A percentile compares a stretch with the other conserved stretches of the same genome.
Conservation (phyloP, 2,113 vertebrate genomes). For the Ovis canadensis region DNA sequence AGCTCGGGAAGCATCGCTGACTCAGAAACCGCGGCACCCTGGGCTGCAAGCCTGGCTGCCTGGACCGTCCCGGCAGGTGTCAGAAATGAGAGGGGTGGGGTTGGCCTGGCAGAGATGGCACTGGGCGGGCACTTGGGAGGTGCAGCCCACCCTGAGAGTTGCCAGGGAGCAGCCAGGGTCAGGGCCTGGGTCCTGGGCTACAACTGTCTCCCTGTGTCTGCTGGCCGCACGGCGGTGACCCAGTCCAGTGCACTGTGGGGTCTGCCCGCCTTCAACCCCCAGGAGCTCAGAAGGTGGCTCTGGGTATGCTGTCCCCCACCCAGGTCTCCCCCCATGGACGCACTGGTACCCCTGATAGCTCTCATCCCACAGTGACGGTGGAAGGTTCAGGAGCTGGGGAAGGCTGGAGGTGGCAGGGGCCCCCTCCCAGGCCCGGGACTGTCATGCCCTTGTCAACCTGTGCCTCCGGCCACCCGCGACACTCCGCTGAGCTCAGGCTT, state of each 20-base stretch:
- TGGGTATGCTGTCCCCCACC: rapidly evolving
- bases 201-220: rapidly evolving
- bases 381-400: neutral
- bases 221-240: too few relatives aligned
- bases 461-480: rapidly evolving
- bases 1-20: neutral
- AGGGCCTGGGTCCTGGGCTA: neutral
- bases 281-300: too few relatives aligned
- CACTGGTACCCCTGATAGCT: rapidly evolving
- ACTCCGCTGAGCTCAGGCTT: neutral
- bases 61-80: neutral
- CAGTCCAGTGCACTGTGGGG: too few relatives aligned
- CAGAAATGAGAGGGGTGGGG: neutral
- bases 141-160: neutral
- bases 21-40: neutral
- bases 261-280: neutral
- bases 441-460: rapidly evolving
- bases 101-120: neutral
- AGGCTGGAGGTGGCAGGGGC: rapidly evolving
- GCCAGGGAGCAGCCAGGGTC: neutral
- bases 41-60: too few relatives aligned
- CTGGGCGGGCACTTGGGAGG: too few relatives aligned
- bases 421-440: rapidly evolving
- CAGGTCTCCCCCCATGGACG: neutral
- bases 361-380: neutral